phyloP scores from a whole-genome alignment of 1,140 invertebrate species.

The Aporrectodea caliginosa region DNA sequence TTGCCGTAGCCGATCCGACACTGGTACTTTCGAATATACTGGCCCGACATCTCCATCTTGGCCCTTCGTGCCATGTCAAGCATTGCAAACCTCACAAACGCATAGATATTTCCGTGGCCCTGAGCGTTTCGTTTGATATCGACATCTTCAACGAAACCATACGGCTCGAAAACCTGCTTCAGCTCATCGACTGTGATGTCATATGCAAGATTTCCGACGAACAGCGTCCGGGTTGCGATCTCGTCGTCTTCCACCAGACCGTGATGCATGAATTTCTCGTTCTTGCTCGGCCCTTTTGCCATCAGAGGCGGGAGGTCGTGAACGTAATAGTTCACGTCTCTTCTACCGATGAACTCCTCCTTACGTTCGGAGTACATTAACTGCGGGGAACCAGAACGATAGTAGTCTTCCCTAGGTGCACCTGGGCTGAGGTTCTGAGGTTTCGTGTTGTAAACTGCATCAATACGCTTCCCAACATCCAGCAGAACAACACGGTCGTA shows the following conservation, averaged over 20 bases:
- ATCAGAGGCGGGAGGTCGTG: neutral
- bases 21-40: conserved; percentile 97
- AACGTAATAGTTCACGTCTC: neutral
- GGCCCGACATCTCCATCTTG: conserved; percentile 91
- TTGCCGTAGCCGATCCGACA: conserved; percentile 99
- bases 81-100: conserved; percentile 93
- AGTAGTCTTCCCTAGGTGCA: neutral
- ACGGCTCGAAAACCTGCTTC: conserved; percentile 86
- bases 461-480: conserved; percentile 4
- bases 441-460: neutral
- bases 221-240: conserved; percentile 90
- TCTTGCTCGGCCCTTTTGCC: neutral
- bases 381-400: neutral
- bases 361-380: neutral
- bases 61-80: conserved; percentile 80
- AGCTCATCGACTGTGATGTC: conserved; percentile 94
- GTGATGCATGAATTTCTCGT: conserved; percentile 79
- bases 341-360: neutral
- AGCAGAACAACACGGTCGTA: neutral
- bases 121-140: conserved; percentile 86
- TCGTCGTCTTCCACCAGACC: conserved; percentile 94
- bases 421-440: neutral
- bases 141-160: conserved; percentile 94
- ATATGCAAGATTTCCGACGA: conserved; percentile 97
- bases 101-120: conserved; percentile 82